Conservation (phyloP, 2,888 invertebrate genomes). For the Homarus gammarus region DNA sequence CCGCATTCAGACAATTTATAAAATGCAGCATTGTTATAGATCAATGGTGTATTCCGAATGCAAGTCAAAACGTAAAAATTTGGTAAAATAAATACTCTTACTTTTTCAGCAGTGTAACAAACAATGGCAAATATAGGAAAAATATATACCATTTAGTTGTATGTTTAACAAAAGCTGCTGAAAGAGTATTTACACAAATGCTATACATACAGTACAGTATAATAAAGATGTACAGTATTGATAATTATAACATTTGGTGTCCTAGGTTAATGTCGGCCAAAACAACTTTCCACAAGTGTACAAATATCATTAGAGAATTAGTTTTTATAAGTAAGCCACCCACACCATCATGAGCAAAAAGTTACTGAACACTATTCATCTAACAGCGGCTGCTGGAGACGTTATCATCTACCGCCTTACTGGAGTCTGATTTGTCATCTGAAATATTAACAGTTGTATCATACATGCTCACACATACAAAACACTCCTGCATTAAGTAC, state of each 20-base stretch:
- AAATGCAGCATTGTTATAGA: no score
- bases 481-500: background rate
- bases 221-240: no score
- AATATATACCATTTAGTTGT: background rate
- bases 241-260: background rate
- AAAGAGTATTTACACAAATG: no score
- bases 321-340: slow-evolving; percentile 23
- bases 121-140: no score
- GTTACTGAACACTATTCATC: slow-evolving; percentile 23
- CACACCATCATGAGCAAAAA: background rate
- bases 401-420: slow-evolving; percentile 57
- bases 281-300: background rate
- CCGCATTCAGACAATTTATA: no score
- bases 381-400: slow-evolving; percentile 41
- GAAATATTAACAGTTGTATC: slow-evolving; percentile 48
- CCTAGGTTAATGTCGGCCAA: background rate
- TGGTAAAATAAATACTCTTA: no score
- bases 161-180: background rate
- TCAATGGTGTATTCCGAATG: no score
- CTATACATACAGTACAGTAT: no score
- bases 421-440: slow-evolving; percentile 60
- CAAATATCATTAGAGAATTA: background rate
- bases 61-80: no score
- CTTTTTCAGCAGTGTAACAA: no score
- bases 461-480: slow-evolving; percentile 28